These are phyloP conservation scores for Halictus quadricinctus DNA, from an alignment of 2,888 invertebrate species.

Conservation along the genomic window DNA sequence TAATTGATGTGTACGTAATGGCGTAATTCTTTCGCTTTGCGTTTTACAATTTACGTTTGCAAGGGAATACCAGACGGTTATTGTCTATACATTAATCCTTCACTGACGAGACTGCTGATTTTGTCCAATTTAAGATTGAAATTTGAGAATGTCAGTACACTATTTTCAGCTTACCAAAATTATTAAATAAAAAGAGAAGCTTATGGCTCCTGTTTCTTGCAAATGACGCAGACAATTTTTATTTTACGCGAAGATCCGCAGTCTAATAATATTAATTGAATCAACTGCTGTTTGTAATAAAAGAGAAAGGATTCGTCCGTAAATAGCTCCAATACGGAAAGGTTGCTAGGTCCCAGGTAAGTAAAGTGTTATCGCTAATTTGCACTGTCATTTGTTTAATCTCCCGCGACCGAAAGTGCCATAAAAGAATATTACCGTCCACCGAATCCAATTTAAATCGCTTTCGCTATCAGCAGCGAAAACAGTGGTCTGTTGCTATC, in stretches of 20 bases:
- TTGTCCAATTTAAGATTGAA: not conserved
- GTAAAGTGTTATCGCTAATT: not conserved
- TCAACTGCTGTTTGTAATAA: not conserved
- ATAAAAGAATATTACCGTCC: slow-evolving; percentile 5
- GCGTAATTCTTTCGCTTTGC: not conserved
- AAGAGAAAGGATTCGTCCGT: not conserved
- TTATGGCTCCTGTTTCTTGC: not conserved
- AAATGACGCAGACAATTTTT: not conserved
- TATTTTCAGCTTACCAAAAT: not conserved
- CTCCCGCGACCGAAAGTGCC: not conserved
- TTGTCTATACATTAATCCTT: too few species aligned
- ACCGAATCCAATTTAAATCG: not conserved
- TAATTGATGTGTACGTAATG: not conserved
- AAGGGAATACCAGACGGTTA: too few species aligned
- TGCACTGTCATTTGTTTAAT: not conserved
- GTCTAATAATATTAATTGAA: not conserved
- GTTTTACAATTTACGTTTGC: not conserved
- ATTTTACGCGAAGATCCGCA: not conserved
- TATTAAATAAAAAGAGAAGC: not conserved
- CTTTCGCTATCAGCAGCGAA: not conserved
- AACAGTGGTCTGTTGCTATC: not conserved
- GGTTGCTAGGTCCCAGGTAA: not conserved
- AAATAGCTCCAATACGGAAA: not conserved
- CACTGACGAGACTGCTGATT: not conserved
- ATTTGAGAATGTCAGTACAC: too few species aligned